Evolutionary conservation across 1,140 invertebrate genomes (phyloP).

Genomic region (Stegodyphus mimosarum): DNA sequence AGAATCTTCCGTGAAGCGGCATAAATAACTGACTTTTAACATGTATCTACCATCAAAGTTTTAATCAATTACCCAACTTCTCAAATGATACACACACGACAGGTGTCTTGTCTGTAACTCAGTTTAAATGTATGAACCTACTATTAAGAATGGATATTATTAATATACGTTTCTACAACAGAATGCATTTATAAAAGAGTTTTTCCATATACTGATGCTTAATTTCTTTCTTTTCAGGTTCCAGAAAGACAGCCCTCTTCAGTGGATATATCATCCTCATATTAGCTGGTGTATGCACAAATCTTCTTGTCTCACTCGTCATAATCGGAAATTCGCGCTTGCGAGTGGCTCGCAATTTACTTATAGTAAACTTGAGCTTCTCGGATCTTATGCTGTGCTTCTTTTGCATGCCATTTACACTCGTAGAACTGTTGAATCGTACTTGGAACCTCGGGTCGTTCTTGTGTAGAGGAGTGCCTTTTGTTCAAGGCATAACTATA

Average conservation of each 20-base stretch:
- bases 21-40: too few species aligned
- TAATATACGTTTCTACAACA: too few species aligned
- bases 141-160: too few species aligned
- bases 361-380: constrained; percentile 72
- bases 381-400: constrained; percentile 74
- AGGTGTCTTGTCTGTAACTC: too few species aligned
- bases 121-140: too few species aligned
- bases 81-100: too few species aligned
- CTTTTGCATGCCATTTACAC: constrained; percentile 74
- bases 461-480: constrained; percentile 73
- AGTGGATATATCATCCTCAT: constrained; percentile 38
- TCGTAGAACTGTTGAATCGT: constrained; percentile 68
- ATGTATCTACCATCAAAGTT: too few species aligned
- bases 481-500: constrained; percentile 73
- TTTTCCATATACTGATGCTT: neutral
- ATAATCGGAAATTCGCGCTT: constrained; percentile 42
- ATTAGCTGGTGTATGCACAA: constrained; percentile 28
- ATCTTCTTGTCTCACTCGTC: constrained; percentile 37
- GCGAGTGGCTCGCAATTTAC: constrained; percentile 28
- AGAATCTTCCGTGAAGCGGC: too few species aligned
- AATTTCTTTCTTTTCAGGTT: constrained; percentile 2
- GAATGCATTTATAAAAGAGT: neutral
- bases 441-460: constrained; percentile 68
- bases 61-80: too few species aligned
- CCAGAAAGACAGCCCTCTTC: constrained; percentile 9